These are phyloP conservation scores for Parnassius orleans DNA, from an alignment of 2,888 invertebrate genomes.

Conservation along the genomic window DNA sequence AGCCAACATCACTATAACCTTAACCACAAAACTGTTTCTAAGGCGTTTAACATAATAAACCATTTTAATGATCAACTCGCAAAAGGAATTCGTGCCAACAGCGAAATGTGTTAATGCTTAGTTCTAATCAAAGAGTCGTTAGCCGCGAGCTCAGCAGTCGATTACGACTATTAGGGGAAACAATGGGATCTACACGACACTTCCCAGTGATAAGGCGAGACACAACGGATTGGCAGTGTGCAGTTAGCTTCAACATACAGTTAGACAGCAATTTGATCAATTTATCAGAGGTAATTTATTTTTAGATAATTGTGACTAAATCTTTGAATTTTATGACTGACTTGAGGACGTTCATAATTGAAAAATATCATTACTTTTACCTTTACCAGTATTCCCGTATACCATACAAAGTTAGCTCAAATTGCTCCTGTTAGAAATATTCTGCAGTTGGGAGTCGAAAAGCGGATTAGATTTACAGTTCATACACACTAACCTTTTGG, in stretches of 20 bases:
- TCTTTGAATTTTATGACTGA: too few species aligned
- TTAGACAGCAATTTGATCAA: slow-evolving; percentile 4
- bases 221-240: slow-evolving; percentile 18
- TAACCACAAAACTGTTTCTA: slow-evolving; percentile 7
- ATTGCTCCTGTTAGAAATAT: too few species aligned
- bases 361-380: too few species aligned
- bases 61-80: slow-evolving; percentile 19
- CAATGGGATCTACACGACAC: slow-evolving; percentile 56
- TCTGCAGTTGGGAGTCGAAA: too few species aligned
- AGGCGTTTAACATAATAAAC: slow-evolving; percentile 15
- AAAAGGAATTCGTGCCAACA: slow-evolving; percentile 33
- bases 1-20: not conserved
- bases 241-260: slow-evolving; percentile 9
- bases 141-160: slow-evolving; percentile 45
- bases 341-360: not conserved
- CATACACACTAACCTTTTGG: too few species aligned
- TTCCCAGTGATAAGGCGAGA: slow-evolving; percentile 46
- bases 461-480: too few species aligned
- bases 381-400: too few species aligned
- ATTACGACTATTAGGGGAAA: slow-evolving; percentile 60
- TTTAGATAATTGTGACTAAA: too few species aligned
- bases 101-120: slow-evolving; percentile 48
- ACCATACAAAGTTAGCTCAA: too few species aligned
- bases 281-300: not conserved
- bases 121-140: slow-evolving; percentile 41